Conservation (phyloP, 2,113 vertebrate genomes). For the Petrocephalus zakoni region DNA sequence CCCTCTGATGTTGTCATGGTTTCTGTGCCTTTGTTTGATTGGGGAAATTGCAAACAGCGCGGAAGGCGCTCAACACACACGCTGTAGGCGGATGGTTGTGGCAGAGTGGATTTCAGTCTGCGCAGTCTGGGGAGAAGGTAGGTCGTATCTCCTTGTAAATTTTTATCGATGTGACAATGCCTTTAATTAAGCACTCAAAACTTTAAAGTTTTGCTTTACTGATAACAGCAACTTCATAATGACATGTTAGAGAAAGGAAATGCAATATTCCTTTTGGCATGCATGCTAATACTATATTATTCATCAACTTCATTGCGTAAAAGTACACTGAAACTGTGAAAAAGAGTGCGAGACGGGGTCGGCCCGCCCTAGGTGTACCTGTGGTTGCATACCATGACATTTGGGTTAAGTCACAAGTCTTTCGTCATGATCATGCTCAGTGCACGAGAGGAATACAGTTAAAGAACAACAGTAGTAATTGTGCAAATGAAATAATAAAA, state of each 20-base stretch:
- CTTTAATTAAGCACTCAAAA: not conserved
- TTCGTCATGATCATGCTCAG: no score
- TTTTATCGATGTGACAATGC: not conserved
- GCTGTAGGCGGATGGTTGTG: not conserved
- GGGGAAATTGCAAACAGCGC: not conserved
- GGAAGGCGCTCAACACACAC: not conserved
- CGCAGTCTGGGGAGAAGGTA: not conserved
- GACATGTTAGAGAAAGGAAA: not conserved
- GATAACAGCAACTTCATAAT: not conserved
- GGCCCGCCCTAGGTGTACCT: no score
- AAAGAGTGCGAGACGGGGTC: no score
- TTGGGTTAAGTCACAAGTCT: no score
- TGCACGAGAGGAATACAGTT: no score
- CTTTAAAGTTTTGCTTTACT: not conserved
- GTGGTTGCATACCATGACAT: no score
- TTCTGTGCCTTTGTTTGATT: not conserved
- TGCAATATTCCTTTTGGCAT: not conserved
- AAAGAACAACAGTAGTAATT: no score
- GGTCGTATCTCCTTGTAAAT: not conserved
- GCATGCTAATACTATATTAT: not conserved
- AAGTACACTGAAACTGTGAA: no score
- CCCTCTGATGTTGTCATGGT: not conserved
- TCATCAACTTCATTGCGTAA: not conserved
- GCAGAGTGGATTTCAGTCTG: not conserved
- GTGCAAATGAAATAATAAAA: no score